Base-by-base conservation (phyloP, 2,797 vertebrate species). In the Melanotaenia nigrans region DNA sequence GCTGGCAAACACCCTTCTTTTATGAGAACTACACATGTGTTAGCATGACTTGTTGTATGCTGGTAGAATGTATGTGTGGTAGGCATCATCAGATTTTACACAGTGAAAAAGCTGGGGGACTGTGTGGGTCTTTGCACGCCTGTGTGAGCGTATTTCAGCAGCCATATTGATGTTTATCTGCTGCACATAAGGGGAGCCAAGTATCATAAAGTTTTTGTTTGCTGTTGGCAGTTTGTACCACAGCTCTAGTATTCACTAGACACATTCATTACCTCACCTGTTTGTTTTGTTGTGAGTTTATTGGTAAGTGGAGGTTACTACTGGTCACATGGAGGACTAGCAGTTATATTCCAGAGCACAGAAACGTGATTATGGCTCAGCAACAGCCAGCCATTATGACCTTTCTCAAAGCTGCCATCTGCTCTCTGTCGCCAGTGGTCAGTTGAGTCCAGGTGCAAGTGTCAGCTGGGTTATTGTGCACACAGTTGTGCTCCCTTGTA, bases 21-120 rank as follows among this genome's bases (percentile, higher is more conserved):
- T 85, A 87, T 92, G 89, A 90, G 85, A 90, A 79, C 68, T 59
- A 59, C 74, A 88, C 85, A 75, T 87, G 79, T 91, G 84, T 89
- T 83, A 70, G 90, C 91, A 91, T 91, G 93, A 87, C 73, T 71
- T 82, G 83, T 87, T 81, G 82, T 87, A 68, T 83, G 73, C 78
- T 80, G 73, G 68, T 85, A 24, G 60, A 73, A 71, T 80, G 73
- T 85, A 38, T 85, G 74, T 85, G 71, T 81, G 81, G 69, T 81
- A 76, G 85, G 70, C 78, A 69, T 88, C 77, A 86, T 90, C 82
- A 77, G 81, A 85, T 85, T 45, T 56, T 57, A 70, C 22, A 66
- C 53, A 65, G 30, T 40, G 24, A 38, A 51, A 65, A 65, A 53
- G 45, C 35, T 25, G 65, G 25, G 59, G 16, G 33, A n/a, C 32